Base-by-base conservation (phyloP, 2,113 vertebrate species). In the Microcebus lehilahytsara region DNA sequence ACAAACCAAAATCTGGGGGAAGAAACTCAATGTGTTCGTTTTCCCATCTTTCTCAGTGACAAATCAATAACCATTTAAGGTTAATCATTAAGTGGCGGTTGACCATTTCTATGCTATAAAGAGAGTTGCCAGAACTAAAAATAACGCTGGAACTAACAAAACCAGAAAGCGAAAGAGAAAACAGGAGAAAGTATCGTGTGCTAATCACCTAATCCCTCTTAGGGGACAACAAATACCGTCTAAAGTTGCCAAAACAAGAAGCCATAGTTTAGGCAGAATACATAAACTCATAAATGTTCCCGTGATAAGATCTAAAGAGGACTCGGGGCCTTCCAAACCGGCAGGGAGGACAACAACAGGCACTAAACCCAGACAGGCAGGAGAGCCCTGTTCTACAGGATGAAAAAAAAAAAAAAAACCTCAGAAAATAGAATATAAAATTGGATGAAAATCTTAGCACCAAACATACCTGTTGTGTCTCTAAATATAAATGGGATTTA, bases 161-260 rank as follows among this genome's bases (percentile, higher is more conserved):
- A 53, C 14, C 22, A 67, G 40, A 66, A 80, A 20, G 30, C 5
- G 10, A 66, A 22, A 60, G 72, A 66, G 19, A 20, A 40, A 32
- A 77, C 5, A 2, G 8, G 32, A 67, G 34, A 49, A 37, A 32
- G 75, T 3, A 10, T 1, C 23, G 17, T 20, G 32, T 40, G 14
- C 16, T 5, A 2, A 62, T 0, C 3, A 23, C 3, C 58, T 25
- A 0, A 12, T 25, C 34, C 64, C 53, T 78, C 16, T 19, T 3
- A 4, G 2, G 40, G 64, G 30, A 6, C 23, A 20, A 12, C 34
- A 27, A 69, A 83, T 9, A 14, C 30, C 9, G 4, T 20, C 64
- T 11, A 0, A 42, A 34, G 30, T 2, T 20, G 37, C 49, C 17
- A 5, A 4, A 13, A 23, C 78, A 37, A 25, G 51, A 87, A 93